phyloP scores from a whole-genome alignment of 1,140 invertebrate species.

The Pachyrhynchus sulphureomaculatus region DNA sequence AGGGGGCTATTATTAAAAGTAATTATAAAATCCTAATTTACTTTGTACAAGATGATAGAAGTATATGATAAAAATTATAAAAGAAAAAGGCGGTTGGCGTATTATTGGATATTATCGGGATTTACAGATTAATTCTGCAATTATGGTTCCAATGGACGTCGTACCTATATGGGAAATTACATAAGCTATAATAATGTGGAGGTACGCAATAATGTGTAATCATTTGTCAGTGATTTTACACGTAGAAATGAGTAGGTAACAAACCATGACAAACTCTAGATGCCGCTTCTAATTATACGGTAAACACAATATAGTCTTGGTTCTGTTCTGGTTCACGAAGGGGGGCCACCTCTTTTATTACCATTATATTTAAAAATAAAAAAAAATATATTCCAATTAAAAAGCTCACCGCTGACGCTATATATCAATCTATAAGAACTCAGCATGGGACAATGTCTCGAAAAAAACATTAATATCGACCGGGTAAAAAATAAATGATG shows the following conservation, averaged over 20 bases:
- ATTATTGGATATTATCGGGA: slow-evolving; percentile 25
- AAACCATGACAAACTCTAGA: slow-evolving; percentile 39
- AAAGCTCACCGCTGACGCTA: slow-evolving; percentile 49
- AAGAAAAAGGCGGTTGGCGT: slow-evolving; percentile 16
- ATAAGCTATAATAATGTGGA: slow-evolving; percentile 24
- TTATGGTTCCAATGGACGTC: slow-evolving; percentile 18
- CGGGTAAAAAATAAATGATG: slow-evolving; percentile 44
- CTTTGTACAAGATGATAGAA: slow-evolving; percentile 7
- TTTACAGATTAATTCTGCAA: slow-evolving; percentile 27
- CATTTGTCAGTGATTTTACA: slow-evolving; percentile 33
- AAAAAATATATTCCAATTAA: slow-evolving; percentile 53
- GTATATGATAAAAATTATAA: slow-evolving; percentile 5
- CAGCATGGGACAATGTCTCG: slow-evolving; percentile 44
- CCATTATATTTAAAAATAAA: slow-evolving; percentile 48
- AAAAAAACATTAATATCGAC: slow-evolving; percentile 49
- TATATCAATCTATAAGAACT: slow-evolving; percentile 51
- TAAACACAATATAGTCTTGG: slow-evolving; percentile 39
- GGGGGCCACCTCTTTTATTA: slow-evolving; percentile 49
- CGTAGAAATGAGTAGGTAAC: slow-evolving; percentile 34
- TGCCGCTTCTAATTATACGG: slow-evolving; percentile 39
- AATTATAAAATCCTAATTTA: slow-evolving; percentile 15
- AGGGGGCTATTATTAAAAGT: slow-evolving; percentile 5
- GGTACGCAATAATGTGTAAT: slow-evolving; percentile 28
- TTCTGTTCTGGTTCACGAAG: slow-evolving; percentile 39
- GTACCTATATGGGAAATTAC: slow-evolving; percentile 25